phyloP scores from a whole-genome alignment of 2,888 invertebrate genomes.

The Drosophila percnosoma region DNA sequence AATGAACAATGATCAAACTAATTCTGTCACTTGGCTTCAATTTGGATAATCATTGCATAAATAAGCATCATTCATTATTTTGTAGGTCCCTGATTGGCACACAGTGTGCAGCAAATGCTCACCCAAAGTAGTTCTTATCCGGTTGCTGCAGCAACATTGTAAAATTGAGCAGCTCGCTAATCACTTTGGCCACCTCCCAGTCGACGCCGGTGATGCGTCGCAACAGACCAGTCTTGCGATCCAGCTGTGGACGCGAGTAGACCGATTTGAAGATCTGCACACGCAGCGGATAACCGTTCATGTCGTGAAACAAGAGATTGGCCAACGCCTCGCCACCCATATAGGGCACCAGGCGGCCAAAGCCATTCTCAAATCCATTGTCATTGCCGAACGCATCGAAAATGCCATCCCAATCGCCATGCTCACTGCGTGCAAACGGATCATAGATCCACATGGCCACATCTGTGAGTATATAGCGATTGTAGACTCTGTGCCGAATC shows the following conservation, averaged over 20 bases:
- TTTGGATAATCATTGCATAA: not conserved
- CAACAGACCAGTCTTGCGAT: slow-evolving; percentile 58
- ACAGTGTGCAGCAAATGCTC: slow-evolving; percentile 23
- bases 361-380: slow-evolving; percentile 22
- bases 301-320: slow-evolving; percentile 72
- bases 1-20: not conserved
- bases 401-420: not conserved
- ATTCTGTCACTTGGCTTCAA: not conserved
- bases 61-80: not conserved
- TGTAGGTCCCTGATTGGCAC: not conserved
- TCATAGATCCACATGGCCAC: slow-evolving; percentile 72
- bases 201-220: slow-evolving; percentile 78
- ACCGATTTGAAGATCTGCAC: slow-evolving; percentile 84
- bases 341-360: slow-evolving; percentile 70
- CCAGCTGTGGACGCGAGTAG: slow-evolving; percentile 73
- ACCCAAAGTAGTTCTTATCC: slow-evolving; percentile 83
- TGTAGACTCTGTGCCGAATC: slow-evolving; percentile 64
- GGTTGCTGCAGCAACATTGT: slow-evolving; percentile 78
- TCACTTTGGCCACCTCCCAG: slow-evolving; percentile 73
- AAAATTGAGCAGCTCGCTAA: slow-evolving; percentile 80
- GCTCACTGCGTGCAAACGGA: slow-evolving; percentile 64
- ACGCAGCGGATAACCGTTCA: slow-evolving; percentile 83
- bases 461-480: slow-evolving; percentile 68
- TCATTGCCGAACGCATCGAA: slow-evolving; percentile 18
- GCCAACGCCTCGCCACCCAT: slow-evolving; percentile 52